Conservation (phyloP, 2,797 vertebrate species). For the Ataeniobius toweri region DNA sequence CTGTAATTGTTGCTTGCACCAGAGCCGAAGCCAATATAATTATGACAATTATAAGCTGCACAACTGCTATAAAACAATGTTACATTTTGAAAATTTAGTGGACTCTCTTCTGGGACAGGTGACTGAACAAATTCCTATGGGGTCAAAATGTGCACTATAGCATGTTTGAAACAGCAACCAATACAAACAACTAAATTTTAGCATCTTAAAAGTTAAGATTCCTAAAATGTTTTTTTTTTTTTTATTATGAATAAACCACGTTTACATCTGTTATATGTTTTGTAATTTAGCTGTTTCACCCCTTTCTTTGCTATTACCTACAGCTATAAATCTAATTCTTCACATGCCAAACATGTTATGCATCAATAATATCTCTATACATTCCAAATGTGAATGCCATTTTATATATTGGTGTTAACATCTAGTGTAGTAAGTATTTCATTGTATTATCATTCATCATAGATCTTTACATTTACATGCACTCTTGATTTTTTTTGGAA, state of each 20-base stretch:
- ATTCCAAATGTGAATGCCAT: neutral
- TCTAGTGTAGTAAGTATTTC: neutral
- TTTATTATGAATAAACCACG: neutral
- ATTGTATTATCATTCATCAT: neutral
- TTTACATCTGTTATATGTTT: neutral
- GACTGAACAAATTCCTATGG: neutral
- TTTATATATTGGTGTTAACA: neutral
- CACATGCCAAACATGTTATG: too few species aligned
- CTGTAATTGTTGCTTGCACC: too few species aligned
- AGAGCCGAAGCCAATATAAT: too few species aligned
- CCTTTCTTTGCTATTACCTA: neutral
- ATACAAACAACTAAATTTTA: neutral
- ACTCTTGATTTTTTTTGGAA: neutral
- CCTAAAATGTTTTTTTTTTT: neutral
- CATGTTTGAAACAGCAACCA: neutral
- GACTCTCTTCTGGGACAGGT: neutral
- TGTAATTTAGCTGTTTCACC: neutral
- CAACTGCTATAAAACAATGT: neutral
- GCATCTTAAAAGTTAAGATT: neutral
- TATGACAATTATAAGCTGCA: neutral
- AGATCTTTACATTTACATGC: neutral
- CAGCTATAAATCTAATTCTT: too few species aligned
- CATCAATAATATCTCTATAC: neutral
- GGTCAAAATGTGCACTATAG: neutral
- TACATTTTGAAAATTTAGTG: neutral